These are phyloP conservation scores for Drosophila persimilis DNA, from an alignment of 1,140 invertebrate genomes.

Conservation along the genomic window DNA sequence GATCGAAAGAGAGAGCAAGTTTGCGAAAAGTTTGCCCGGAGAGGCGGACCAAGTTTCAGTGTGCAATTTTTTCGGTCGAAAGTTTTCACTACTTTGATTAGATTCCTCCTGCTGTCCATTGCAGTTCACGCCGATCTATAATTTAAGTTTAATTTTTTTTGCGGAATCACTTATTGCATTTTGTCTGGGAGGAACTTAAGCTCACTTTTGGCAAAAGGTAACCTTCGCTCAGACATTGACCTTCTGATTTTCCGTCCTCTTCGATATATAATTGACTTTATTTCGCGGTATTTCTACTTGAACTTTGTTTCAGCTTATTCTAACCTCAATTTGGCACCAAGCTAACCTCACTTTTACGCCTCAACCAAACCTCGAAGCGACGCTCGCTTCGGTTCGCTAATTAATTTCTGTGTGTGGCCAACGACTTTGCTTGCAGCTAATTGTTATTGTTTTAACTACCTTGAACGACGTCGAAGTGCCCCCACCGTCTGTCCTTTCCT, in stretches of 20 bases:
- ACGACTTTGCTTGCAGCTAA: constrained; percentile 73
- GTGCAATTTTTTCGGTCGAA: constrained; percentile 70
- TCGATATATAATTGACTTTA: no score
- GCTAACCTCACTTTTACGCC: constrained; percentile 18
- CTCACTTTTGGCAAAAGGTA: not conserved
- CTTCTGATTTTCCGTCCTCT: no score
- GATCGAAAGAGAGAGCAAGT: not conserved
- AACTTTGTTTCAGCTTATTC: constrained; percentile 31
- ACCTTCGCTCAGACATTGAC: no score
- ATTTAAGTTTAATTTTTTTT: constrained; percentile 49
- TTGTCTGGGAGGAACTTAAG: constrained; percentile 17
- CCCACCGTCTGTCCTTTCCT: not conserved
- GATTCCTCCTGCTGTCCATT: constrained; percentile 33
- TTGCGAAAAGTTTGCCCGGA: constrained; percentile 29
- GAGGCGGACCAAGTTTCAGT: constrained; percentile 47
- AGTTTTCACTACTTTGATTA: constrained; percentile 51
- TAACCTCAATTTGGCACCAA: not conserved
- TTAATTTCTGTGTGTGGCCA: constrained; percentile 76
- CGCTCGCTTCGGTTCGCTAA: constrained; percentile 52
- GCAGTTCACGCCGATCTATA: constrained; percentile 40
- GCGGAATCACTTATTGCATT: constrained; percentile 34
- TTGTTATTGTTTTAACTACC: constrained; percentile 79
- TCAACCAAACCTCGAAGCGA: constrained; percentile 26
- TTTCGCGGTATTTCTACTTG: constrained; percentile 1
- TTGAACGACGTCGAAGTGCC: constrained; percentile 35